Percentiles rank a stretch among this genome's conserved stretches.
Conservation (phyloP, 1,140 invertebrate genomes). For the Aethina tumida region DNA sequence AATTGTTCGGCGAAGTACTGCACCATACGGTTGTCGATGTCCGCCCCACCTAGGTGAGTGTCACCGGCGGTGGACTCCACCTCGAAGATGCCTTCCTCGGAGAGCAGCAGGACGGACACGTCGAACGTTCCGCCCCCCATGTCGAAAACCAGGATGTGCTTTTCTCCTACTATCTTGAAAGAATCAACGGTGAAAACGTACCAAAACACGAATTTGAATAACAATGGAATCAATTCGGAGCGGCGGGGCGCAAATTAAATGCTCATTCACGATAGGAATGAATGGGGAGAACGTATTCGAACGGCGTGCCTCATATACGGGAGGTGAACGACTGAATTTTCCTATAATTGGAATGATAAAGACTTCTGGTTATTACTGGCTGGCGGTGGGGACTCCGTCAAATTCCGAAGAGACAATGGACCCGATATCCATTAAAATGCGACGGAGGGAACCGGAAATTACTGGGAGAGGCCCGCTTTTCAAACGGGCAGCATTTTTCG, state of each 20-base stretch:
- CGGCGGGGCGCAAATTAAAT: neutral
- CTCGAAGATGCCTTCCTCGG: slow-evolving; percentile 47
- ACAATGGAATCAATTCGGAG: neutral
- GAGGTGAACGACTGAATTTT: neutral
- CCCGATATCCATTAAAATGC: too few relatives aligned
- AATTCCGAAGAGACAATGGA: too few relatives aligned
- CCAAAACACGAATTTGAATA: slow-evolving; percentile 59
- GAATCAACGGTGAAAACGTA: slow-evolving; percentile 70
- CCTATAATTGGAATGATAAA: too few relatives aligned
- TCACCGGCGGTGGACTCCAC: slow-evolving; percentile 51
- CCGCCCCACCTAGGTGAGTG: slow-evolving; percentile 59
- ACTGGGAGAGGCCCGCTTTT: neutral
- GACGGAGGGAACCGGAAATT: too few relatives aligned
- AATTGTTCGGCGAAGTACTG: slow-evolving; percentile 57
- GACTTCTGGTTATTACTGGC: too few relatives aligned
- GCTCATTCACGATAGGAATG: neutral
- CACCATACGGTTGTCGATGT: slow-evolving; percentile 75
- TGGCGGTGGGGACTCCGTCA: too few relatives aligned
- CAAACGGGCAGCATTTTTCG: too few relatives aligned
- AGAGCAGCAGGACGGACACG: slow-evolving; percentile 61
- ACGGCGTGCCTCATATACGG: neutral
- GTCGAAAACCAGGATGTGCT: slow-evolving; percentile 46
- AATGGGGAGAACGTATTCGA: slow-evolving; percentile 1
- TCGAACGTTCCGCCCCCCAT: slow-evolving; percentile 50
- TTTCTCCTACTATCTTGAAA: slow-evolving; percentile 44